phyloP scores from a whole-genome alignment of 1,140 invertebrate genomes.

The Harpegnathos saltator region DNA sequence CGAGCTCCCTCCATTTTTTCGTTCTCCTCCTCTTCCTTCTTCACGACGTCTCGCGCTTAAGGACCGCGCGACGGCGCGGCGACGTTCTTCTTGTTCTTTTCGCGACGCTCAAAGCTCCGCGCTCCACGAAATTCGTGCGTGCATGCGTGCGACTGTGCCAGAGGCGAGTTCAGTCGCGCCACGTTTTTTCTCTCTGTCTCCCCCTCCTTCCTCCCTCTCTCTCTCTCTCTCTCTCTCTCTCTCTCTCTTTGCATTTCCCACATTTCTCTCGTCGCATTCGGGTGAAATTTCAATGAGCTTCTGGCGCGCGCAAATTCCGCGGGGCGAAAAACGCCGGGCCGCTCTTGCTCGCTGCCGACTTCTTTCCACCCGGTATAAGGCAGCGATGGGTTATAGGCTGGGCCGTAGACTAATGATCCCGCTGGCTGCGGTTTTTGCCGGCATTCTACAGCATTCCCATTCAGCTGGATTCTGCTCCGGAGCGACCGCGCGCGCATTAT shows the following conservation, averaged over 20 bases:
- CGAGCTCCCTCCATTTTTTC: not conserved
- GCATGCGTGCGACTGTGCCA: too few species aligned
- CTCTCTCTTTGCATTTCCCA: not conserved
- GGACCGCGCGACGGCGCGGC: too few species aligned
- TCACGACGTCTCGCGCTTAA: not conserved
- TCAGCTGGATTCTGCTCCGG: slow-evolving; percentile 82
- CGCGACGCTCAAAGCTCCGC: not conserved
- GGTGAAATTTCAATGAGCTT: slow-evolving; percentile 43
- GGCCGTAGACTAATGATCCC: slow-evolving; percentile 85
- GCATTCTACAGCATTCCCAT: slow-evolving; percentile 86
- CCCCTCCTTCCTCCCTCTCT: not conserved
- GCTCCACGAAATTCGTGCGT: too few species aligned
- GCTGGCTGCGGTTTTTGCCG: slow-evolving; percentile 84
- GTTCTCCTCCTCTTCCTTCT: too few species aligned
- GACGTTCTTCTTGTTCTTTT: not conserved
- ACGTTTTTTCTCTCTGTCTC: not conserved
- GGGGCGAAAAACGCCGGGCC: slow-evolving; percentile 33
- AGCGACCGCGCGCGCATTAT: slow-evolving; percentile 75
- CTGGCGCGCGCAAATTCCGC: slow-evolving; percentile 1
- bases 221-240: not conserved
- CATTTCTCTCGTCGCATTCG: slow-evolving; percentile 10
- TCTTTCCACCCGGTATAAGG: slow-evolving; percentile 72
- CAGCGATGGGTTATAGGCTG: slow-evolving; percentile 77
- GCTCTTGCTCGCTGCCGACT: slow-evolving; percentile 49
- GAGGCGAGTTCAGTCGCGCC: too few species aligned